Conservation (phyloP, 2,888 invertebrate genomes). For the Gastrophysa polygoni region DNA sequence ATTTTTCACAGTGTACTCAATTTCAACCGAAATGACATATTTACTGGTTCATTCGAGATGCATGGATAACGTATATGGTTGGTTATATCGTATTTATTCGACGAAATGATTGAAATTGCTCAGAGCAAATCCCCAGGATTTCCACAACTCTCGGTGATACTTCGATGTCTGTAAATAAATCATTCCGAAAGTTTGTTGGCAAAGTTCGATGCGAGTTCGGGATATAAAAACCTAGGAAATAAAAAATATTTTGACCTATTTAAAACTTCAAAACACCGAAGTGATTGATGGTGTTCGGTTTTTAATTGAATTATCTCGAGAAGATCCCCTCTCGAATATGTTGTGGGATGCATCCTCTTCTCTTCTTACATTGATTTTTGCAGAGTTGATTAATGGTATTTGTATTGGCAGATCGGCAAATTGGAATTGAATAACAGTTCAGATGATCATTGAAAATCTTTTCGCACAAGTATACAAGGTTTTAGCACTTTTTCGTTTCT, state of each 20-base stretch:
- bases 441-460: too few relatives aligned
- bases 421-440: too few relatives aligned
- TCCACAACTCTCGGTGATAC: background rate
- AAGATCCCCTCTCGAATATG: background rate
- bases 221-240: background rate
- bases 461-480: too few relatives aligned
- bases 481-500: too few relatives aligned
- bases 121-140: background rate
- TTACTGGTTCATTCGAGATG: background rate
- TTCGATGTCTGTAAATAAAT: background rate
- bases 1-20: too few relatives aligned
- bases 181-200: background rate
- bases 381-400: too few relatives aligned
- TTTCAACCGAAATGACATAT: background rate
- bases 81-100: background rate
- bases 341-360: too few relatives aligned
- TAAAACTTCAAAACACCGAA: background rate
- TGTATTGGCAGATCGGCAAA: too few relatives aligned
- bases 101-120: background rate
- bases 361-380: too few relatives aligned
- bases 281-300: background rate
- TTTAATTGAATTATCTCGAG: background rate
- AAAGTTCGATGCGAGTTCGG: background rate
- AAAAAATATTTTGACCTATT: background rate
- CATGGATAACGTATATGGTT: background rate